These are phyloP conservation scores for Elaphurus davidianus DNA, from an alignment of 2,113 vertebrate genomes.

Conservation along the genomic window DNA sequence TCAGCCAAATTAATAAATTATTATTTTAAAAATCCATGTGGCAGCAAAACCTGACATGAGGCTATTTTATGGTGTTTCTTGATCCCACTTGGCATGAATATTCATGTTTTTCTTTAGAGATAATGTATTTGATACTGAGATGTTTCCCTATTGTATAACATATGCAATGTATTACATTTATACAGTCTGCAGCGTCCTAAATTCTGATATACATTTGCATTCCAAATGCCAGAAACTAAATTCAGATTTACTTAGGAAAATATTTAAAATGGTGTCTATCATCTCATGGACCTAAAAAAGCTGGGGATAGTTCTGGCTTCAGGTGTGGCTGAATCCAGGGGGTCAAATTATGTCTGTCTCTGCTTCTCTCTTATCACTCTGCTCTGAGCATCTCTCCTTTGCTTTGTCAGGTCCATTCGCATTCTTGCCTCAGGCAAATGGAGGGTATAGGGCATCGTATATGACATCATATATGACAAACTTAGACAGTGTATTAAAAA, in stretches of 20 bases:
- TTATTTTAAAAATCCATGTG: too few species aligned
- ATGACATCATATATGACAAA: background rate
- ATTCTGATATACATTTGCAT: background rate
- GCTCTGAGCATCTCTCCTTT: background rate
- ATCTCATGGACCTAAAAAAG: background rate
- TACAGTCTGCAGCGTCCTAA: background rate
- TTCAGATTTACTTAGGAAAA: background rate
- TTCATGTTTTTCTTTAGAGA: background rate
- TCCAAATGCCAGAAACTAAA: background rate
- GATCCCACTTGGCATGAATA: background rate
- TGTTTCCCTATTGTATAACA: background rate
- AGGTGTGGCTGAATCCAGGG: background rate
- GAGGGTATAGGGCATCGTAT: rapidly evolving
- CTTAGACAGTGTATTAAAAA: background rate
- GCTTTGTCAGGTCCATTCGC: background rate
- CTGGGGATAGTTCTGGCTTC: background rate
- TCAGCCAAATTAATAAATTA: too few species aligned
- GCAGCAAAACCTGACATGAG: background rate
- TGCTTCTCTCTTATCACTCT: background rate
- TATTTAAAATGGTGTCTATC: background rate
- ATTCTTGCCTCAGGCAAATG: background rate
- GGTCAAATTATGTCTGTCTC: background rate
- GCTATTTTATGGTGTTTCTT: background rate
- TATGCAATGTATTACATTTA: background rate
- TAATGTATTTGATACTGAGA: background rate